phyloP scores from a whole-genome alignment of 2,888 invertebrate species.

The Diarsia mendica region DNA sequence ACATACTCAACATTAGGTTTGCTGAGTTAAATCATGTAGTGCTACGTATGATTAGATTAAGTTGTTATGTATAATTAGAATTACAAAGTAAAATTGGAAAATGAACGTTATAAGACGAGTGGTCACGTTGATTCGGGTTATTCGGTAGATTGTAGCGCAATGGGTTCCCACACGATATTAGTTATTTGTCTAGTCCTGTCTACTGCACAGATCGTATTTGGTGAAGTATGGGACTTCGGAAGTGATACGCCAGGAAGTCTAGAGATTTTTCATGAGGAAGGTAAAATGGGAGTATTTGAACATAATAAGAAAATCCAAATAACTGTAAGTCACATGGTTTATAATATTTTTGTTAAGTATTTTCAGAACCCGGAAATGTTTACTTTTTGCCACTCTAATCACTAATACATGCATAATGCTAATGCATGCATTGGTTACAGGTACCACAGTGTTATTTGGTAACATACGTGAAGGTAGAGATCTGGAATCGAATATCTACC shows the following conservation, averaged over 20 bases:
- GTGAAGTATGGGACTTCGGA: constrained; percentile 53
- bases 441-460: constrained; percentile 42
- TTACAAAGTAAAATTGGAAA: constrained; percentile 13
- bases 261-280: constrained; percentile 26
- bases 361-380: not conserved
- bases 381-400: not conserved
- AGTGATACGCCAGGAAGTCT: not conserved
- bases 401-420: too few relatives aligned
- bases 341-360: not conserved
- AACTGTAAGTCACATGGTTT: constrained; percentile 38
- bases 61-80: constrained; percentile 26
- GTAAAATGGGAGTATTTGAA: constrained; percentile 42
- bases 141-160: constrained; percentile 26
- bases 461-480: constrained; percentile 42
- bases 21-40: constrained; percentile 8
- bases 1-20: too few relatives aligned
- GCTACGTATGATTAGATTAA: constrained; percentile 32
- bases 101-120: constrained; percentile 39
- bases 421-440: constrained; percentile 30
- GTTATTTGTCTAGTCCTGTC: constrained; percentile 33
- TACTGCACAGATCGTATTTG: constrained; percentile 16
- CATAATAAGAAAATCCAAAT: constrained; percentile 39
- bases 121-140: not conserved
- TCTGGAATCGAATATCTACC: constrained; percentile 35
- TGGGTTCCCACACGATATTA: constrained; percentile 26